Conservation (phyloP, 2,797 vertebrate genomes). For the Glossophaga mutica region DNA sequence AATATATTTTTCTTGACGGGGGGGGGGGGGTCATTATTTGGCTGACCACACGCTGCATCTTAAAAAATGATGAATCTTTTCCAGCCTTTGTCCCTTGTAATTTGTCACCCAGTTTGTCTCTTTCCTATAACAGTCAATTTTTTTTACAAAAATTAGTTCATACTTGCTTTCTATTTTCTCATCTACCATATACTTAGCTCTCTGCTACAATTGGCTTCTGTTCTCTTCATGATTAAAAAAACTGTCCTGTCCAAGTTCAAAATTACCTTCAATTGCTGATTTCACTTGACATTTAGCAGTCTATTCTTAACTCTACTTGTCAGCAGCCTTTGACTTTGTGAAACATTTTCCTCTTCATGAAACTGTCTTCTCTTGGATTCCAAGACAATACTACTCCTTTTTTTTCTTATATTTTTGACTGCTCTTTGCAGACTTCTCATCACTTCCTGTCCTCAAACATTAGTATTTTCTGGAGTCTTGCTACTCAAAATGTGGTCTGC, state of each 20-base stretch:
- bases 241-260: background rate
- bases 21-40: background rate
- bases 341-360: constrained; percentile 6
- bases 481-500: background rate
- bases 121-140: background rate
- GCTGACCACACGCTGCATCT: background rate
- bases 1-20: background rate
- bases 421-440: background rate
- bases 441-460: background rate
- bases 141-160: background rate
- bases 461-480: background rate
- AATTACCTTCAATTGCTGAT: constrained; percentile 19
- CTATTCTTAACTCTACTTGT: background rate
- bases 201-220: background rate
- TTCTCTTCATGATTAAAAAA: background rate
- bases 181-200: background rate
- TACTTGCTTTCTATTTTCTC: background rate
- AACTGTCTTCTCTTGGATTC: background rate
- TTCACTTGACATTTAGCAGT: constrained; percentile 2
- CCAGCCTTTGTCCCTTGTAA: background rate
- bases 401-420: background rate
- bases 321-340: background rate
- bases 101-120: background rate
- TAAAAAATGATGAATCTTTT: background rate
- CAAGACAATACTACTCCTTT: background rate